A percentile compares a stretch with the other conserved stretches of the same genome.
Conservation (phyloP, 2,888 invertebrate genomes). For the Trisateles emortualis region DNA sequence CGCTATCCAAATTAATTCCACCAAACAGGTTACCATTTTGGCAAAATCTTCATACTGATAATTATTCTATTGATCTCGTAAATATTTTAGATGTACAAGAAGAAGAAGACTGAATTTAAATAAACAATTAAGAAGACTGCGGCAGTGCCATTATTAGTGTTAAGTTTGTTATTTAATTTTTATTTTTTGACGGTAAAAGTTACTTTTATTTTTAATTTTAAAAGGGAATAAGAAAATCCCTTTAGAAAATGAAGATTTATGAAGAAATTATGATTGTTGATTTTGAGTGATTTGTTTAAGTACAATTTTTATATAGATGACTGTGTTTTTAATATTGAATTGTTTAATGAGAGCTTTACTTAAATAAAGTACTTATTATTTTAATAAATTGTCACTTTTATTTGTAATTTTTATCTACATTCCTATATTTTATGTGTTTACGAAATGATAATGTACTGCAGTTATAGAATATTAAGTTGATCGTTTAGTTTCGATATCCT, state of each 20-base stretch:
- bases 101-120: neutral
- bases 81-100: neutral
- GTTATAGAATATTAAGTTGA: neutral
- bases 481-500: neutral
- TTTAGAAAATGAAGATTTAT: neutral
- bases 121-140: too few species aligned
- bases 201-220: neutral
- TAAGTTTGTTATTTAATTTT: neutral
- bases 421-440: neutral
- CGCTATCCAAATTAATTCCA: neutral
- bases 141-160: neutral
- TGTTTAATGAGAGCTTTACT: neutral
- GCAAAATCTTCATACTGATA: neutral
- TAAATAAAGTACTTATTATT: neutral
- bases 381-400: neutral
- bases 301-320: neutral
- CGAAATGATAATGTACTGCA: neutral
- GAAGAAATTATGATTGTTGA: neutral
- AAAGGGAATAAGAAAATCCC: neutral
- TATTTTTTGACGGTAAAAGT: neutral
- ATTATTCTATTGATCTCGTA: neutral
- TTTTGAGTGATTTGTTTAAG: neutral
- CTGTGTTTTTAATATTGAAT: neutral
- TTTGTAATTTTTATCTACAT: neutral
- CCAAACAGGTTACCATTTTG: neutral